These are phyloP conservation scores for Tenrec ecaudatus DNA, from an alignment of 2,113 vertebrate species.

Conservation along the genomic window DNA sequence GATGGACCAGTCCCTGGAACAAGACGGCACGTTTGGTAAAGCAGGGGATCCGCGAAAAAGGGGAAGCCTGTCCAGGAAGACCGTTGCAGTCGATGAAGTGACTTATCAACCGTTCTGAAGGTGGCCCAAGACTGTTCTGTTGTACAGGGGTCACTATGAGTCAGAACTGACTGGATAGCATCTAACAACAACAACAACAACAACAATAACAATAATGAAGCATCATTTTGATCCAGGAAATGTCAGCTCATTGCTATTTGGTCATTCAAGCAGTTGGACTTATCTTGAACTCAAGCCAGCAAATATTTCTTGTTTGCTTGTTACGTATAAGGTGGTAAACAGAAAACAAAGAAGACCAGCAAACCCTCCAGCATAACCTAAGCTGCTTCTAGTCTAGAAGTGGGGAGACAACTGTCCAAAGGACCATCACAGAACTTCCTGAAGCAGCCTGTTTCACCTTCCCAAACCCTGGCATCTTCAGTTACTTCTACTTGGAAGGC, in stretches of 20 bases:
- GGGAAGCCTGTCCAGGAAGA: too few species aligned
- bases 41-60: too few species aligned
- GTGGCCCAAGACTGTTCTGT: too few species aligned
- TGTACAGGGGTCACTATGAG: too few species aligned
- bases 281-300: neutral
- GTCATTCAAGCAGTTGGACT: neutral
- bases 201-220: too few species aligned
- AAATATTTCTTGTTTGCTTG: neutral
- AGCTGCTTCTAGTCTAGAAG: neutral
- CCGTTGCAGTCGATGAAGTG: too few species aligned
- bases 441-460: neutral
- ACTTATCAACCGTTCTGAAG: too few species aligned
- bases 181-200: too few species aligned
- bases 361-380: too few species aligned
- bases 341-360: neutral
- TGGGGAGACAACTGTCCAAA: neutral
- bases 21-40: too few species aligned
- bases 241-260: neutral
- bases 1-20: too few species aligned
- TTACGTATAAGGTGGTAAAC: neutral
- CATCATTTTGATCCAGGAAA: neutral
- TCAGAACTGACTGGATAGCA: too few species aligned
- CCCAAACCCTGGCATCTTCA: rapidly evolving
- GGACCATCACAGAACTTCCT: rapidly evolving
- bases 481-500: neutral